Evolutionary conservation across 2,797 vertebrate species (phyloP).

Genomic region (Lophius americanus): DNA sequence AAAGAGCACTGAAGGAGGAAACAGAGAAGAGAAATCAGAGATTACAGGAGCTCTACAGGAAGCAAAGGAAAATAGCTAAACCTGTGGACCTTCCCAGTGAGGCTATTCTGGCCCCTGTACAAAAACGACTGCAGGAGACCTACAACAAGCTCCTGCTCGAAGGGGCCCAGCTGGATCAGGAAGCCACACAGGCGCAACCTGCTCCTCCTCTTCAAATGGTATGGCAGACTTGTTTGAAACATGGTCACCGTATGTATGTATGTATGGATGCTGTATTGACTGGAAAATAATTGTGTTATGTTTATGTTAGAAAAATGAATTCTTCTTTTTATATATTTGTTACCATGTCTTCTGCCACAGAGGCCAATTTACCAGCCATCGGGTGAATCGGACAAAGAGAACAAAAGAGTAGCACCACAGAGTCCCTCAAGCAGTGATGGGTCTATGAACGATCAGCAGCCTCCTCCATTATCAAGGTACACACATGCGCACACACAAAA

Average conservation of each 20-base stretch:
- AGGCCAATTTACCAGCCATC: constrained; percentile 93
- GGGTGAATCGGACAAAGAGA: constrained; percentile 98
- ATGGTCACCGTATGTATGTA: not conserved
- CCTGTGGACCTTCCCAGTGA: constrained; percentile 54
- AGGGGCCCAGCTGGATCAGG: constrained; percentile 77
- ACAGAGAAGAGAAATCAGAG: constrained; percentile 91
- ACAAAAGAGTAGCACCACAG: constrained; percentile 88
- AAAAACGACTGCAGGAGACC: constrained; percentile 87
- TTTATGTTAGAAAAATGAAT: not conserved
- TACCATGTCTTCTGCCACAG: constrained; percentile 59
- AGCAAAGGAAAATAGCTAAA: constrained; percentile 83
- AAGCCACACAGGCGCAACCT: constrained; percentile 67
- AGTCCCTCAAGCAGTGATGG: constrained; percentile 95
- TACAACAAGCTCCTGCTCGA: constrained; percentile 90
- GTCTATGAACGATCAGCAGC: constrained; percentile 87
- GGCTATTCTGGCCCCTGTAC: constrained; percentile 71
- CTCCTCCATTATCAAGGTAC: constrained; percentile 77
- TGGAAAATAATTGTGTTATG: not conserved
- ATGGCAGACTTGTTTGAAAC: constrained; percentile 3
- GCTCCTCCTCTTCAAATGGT: constrained; percentile 56
- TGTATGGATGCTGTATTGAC: not conserved
- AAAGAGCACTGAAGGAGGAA: constrained; percentile 88
- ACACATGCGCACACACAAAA: constrained; percentile 19
- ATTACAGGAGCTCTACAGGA: constrained; percentile 93
- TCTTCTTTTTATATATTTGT: constrained; percentile 2